These are phyloP conservation scores for Trachops cirrhosus DNA, from an alignment of 2,797 vertebrate species.

Conservation along the genomic window DNA sequence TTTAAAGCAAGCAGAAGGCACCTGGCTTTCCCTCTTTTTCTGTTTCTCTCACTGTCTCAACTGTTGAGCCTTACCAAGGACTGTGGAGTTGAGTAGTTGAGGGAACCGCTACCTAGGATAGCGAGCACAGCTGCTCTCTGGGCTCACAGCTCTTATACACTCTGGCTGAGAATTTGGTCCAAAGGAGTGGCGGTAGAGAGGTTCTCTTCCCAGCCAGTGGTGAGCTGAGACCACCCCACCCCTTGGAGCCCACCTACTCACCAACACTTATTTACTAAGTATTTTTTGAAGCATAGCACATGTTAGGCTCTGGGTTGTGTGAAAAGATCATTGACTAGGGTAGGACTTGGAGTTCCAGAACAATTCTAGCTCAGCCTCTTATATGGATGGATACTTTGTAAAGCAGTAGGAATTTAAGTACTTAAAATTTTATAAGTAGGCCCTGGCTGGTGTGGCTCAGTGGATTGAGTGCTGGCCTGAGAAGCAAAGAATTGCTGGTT, in stretches of 20 bases:
- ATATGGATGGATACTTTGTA: not conserved
- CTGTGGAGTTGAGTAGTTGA: not conserved
- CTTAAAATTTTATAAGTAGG: not conserved
- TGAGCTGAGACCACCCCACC: not conserved
- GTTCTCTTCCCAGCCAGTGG: not conserved
- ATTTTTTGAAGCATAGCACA: not conserved
- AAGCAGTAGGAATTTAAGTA: not conserved
- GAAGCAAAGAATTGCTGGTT: too few relatives aligned
- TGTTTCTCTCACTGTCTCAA: not conserved
- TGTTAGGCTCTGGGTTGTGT: not conserved
- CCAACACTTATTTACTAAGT: not conserved
- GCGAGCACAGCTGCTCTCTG: not conserved
- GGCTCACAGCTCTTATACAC: not conserved
- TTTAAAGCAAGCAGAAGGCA: not conserved
- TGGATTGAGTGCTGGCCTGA: too few relatives aligned
- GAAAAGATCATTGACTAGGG: not conserved
- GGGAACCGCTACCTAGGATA: not conserved
- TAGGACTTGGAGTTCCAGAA: not conserved
- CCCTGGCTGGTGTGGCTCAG: too few relatives aligned
- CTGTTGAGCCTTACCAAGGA: not conserved
- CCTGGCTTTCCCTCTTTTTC: not conserved
- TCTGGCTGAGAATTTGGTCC: not conserved
- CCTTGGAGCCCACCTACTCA: fast-evolving
- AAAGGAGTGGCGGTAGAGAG: not conserved
- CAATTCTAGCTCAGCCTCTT: not conserved